Evolutionary conservation across 2,113 vertebrate genomes (phyloP), one percentile per base, ranked within the genome.

Genomic region (Rana temporaria): DNA sequence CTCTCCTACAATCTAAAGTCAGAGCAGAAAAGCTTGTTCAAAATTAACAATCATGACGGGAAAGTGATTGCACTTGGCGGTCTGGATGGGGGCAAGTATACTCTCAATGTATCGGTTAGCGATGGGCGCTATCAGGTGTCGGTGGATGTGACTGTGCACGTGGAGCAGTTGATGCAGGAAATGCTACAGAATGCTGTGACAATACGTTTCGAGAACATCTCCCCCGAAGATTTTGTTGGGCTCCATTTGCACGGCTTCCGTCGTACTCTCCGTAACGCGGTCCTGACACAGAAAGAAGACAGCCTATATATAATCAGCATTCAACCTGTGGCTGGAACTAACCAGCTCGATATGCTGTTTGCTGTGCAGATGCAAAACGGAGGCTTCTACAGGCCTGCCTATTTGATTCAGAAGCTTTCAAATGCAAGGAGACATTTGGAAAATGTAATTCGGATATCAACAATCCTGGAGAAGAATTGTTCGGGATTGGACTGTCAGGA

Each of bases 401-500:
- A 95, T 87, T 93, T 99, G 84, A 97, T 97, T 59, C 98, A 99
- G 93, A 99, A 99, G 90, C 94, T 99, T 56, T 95, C 93, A 78
- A 95, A 91, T 0, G 95, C 96, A 0, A 93, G 97, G 78, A 90
- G 94, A 79, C 94, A 96, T 76, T 93, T 99, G 89, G 97, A 98
- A 87, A 96, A 96, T 66, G 94, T 96, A 71, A 92, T 99, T 85
- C 92, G 93, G 38, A 95, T 99, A 85, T 95, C 97, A 0, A 94
- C 98, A 64, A 95, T 99, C 87, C 85, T 98, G 86, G 98, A 98
- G 82, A 98, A 98, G 90, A 98, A 98, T 93, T 99, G 98, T 86
- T 98, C 97, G 0, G 97, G 96, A 30, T 91, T 99, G 86, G 96
- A 97, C 86, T 99, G 98, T 84, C 95, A 96, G 14, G 97, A 97